phyloP scores from a whole-genome alignment of 2,113 vertebrate genomes.

The Dunckerocampus dactyliophorus region DNA sequence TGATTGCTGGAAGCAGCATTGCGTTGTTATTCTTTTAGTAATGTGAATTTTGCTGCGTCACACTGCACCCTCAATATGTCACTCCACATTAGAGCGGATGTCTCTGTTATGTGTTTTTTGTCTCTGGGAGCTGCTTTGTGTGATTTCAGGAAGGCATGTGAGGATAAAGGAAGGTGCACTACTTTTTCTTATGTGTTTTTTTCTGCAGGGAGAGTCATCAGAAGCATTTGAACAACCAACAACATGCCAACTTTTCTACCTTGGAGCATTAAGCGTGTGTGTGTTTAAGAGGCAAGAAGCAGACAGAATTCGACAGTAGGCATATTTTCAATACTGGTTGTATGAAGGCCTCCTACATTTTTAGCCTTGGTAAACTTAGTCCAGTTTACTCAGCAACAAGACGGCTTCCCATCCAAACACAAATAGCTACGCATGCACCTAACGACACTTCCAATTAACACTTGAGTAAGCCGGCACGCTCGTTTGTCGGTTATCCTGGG shows the following conservation, averaged over 20 bases:
- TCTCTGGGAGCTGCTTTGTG: conserved; percentile 11
- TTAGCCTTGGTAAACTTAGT: conserved; percentile 75
- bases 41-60: conserved; percentile 53
- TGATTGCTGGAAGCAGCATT: neutral
- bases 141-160: conserved; percentile 13
- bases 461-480: conserved; percentile 2
- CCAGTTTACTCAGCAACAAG: conserved; percentile 56
- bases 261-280: conserved; percentile 14
- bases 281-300: conserved; percentile 36
- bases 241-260: conserved; percentile 1
- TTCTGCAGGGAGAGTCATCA: conserved; percentile 13
- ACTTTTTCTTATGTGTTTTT: conserved; percentile 30
- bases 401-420: conserved; percentile 43
- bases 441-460: conserved; percentile 42
- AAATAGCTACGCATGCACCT: conserved; percentile 9
- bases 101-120: conserved; percentile 22
- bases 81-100: conserved; percentile 32
- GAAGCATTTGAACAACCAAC: neutral
- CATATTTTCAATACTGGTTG: conserved; percentile 60
- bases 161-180: conserved; percentile 28
- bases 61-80: conserved; percentile 56
- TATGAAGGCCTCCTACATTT: conserved; percentile 63
- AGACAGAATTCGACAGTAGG: conserved; percentile 52
- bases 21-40: conserved; percentile 3
- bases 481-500: conserved; percentile 16